Conservation (phyloP, 2,888 invertebrate genomes). For the Eristalis tenax region DNA sequence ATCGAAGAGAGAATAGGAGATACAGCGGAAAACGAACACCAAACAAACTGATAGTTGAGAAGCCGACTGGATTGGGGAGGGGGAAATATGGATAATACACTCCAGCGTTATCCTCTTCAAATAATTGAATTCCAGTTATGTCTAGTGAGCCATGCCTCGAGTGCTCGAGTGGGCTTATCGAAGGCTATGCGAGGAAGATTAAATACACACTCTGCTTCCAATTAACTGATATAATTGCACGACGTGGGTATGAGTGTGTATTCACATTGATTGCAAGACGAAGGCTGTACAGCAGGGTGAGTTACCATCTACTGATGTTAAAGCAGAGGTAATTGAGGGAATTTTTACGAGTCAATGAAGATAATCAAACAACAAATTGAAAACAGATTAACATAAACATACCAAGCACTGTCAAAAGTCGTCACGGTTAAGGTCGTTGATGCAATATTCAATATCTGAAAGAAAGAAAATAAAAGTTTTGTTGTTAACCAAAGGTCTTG, state of each 20-base stretch:
- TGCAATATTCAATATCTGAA: constrained; percentile 35
- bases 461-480: background rate
- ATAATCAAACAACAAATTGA: background rate
- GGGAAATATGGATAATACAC: background rate
- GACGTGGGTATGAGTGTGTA: too few species aligned
- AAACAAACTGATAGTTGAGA: too few species aligned
- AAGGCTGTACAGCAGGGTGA: too few species aligned
- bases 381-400: background rate
- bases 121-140: constrained; percentile 11
- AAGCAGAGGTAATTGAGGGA: too few species aligned
- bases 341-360: background rate
- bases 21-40: too few species aligned
- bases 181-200: too few species aligned
- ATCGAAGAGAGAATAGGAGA: too few species aligned
- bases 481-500: background rate
- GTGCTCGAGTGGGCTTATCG: background rate
- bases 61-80: too few species aligned
- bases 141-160: background rate
- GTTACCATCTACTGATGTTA: too few species aligned
- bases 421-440: constrained; percentile 36
- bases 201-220: too few species aligned
- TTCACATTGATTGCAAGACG: too few species aligned
- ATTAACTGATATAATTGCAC: too few species aligned
- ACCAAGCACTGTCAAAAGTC: constrained; percentile 46
- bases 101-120: constrained; percentile 16